Base-by-base conservation (phyloP, 2,113 vertebrate genomes). In the Paratilapia polleni region DNA sequence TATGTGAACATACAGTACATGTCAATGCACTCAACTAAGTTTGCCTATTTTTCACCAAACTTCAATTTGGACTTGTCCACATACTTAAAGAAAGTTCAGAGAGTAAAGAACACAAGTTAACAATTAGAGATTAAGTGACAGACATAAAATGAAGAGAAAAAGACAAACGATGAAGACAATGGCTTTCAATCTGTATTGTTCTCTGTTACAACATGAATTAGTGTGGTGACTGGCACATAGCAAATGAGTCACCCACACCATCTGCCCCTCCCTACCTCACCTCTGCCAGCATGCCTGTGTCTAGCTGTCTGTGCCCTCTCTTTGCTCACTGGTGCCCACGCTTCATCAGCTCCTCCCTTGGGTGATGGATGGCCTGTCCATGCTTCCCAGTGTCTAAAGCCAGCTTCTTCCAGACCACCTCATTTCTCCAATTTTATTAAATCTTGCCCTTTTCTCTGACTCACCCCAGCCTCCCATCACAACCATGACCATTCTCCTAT, bases 201-300 rank as follows among this genome's bases (percentile, higher is more conserved):
- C 75, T 85, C 82, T 81, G 34, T 87, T 75, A 79, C 8, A 81
- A 87, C 77, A 82, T 84, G 89, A 92, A 92, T 94, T 89, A 92
- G 91, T 86, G 90, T 77, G 85, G 83, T 92, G 91, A 92, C 94
- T 94, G 92, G 91, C 87, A 91, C 86, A 91, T 84, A 87, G 83
- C 85, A 63, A 87, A 84, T 95, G 95, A 96, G 92, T 96, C 94
- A 95, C 90, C 87, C 83, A 83, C 83, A 91, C 92, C 95, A 95
- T 95, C 94, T 95, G 94, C 93, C 93, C 91, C 91, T 91, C 87
- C 79, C 84, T 89, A 77, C 89, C 89, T 93, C 93, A 94, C 92
- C 93, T 93, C 90, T 93, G 92, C 94, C 93, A 95, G 93, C 88
- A 91, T 78, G 88, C 79, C 77, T 87, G 89, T 88, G 83, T 87